phyloP scores from a whole-genome alignment of 2,113 vertebrate genomes.

The Myotis davidii region DNA sequence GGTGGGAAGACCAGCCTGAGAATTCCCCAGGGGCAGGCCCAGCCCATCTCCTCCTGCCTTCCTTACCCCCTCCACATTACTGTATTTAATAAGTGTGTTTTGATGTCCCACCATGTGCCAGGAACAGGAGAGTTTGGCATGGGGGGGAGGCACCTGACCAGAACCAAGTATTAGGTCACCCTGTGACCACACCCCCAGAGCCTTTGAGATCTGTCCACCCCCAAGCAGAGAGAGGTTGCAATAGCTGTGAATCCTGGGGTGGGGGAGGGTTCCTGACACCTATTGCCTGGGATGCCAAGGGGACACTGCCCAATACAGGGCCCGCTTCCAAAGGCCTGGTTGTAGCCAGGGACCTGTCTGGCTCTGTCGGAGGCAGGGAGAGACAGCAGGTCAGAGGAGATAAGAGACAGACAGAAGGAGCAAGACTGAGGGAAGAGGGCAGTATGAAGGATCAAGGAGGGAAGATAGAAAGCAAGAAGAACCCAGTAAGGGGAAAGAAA shows the following conservation, averaged over 20 bases:
- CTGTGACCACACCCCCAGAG: neutral
- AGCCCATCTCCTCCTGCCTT: neutral
- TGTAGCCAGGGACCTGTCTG: neutral
- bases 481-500: neutral
- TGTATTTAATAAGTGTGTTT: slow-evolving; percentile 15
- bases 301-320: neutral
- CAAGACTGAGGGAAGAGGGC: neutral
- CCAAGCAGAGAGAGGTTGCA: neutral
- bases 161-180: neutral
- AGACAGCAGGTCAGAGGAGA: neutral
- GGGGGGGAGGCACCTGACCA: neutral
- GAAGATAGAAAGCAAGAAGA: neutral
- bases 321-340: neutral
- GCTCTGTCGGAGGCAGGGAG: neutral
- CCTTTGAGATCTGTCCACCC: neutral
- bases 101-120: neutral
- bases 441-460: neutral
- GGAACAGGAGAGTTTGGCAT: neutral
- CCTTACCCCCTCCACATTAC: neutral
- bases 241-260: neutral
- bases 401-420: neutral
- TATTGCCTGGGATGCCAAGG: neutral
- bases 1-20: neutral
- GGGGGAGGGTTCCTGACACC: too few species aligned
- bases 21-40: neutral